Evolutionary conservation across 2,888 invertebrate species (phyloP), one percentile per base, ranked within the genome.

Genomic region (Liopterus haemorrhoidalis): DNA sequence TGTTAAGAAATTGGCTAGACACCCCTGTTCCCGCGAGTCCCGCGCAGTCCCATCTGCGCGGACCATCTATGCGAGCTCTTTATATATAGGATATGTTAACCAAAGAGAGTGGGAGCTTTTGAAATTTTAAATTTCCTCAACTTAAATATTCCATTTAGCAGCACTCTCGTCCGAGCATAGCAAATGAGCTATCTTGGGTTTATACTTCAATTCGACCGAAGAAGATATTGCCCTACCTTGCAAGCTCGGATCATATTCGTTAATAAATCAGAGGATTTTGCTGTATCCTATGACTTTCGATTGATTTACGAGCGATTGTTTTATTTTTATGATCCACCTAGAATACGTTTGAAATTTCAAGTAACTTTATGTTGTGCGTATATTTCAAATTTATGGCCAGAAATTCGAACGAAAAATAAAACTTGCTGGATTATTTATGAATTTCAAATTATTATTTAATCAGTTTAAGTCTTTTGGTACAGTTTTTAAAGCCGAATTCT

Each of bases 101-200:
- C 52, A 50, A 50, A 56, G 55, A 54, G 22, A 22, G 36, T 36
- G 36, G 22, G 24, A 36, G 36, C 36, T 54, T 55, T 53, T 61
- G 54, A 60, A 61, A 61, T 56, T 59, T 59, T 61, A 59, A 61
- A 58, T 57, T 57, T 54, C 49, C 49, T 49, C 48, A 49, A 51
- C 55, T 57, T 58, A 57, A 58, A 58, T 58, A 58, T 58, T 60
- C 59, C 56, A 59, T 59, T 58, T 59, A 53, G 53, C 55, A 49
- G 53, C 53, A 51, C 52, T 50, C 48, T 44, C 43, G 43, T 33
- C 38, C 38, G 43, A 37, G 28, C 19, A 18, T 32, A 18, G 16
- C 33, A 20, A 33, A 33, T 33, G 33, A 33, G 20, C 33, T 20
- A 20, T 33, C 12, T 46, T 28, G 36, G 41, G 49, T 53, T 50